These are phyloP conservation scores for Oryzias melastigma DNA, from an alignment of 2,113 vertebrate genomes.

Conservation along the genomic window DNA sequence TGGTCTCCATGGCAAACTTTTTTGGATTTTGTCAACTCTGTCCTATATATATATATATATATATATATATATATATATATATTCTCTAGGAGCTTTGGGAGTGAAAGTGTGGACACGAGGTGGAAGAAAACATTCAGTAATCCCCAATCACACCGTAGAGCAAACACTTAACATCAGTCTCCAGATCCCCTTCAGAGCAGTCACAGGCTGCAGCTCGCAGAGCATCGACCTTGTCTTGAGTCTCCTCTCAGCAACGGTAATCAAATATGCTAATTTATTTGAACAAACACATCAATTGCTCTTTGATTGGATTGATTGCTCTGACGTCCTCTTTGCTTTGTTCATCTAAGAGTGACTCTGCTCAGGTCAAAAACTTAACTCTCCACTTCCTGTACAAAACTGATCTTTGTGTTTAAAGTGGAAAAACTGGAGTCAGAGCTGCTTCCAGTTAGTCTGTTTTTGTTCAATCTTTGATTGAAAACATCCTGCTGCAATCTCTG, in stretches of 20 bases:
- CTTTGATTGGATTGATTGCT: conserved; percentile 20
- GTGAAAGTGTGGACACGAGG: background rate
- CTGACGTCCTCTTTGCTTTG: too few relatives aligned
- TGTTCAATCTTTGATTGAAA: too few relatives aligned
- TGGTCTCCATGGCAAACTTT: background rate
- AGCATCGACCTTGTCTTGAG: conserved; percentile 6
- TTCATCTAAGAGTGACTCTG: too few relatives aligned
- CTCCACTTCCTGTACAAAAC: too few relatives aligned
- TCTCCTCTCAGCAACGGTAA: conserved; percentile 14
- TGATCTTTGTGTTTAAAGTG: too few relatives aligned
- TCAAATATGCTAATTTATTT: conserved; percentile 10
- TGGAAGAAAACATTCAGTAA: background rate
- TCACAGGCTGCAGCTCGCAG: background rate
- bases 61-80: background rate
- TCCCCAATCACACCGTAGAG: background rate
- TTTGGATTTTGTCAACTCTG: background rate
- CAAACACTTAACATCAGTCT: too few relatives aligned
- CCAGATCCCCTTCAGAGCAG: too few relatives aligned
- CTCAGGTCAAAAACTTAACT: too few relatives aligned
- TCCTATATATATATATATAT: background rate
- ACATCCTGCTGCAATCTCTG: too few relatives aligned
- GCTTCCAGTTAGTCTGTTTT: too few relatives aligned
- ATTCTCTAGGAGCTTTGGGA: background rate
- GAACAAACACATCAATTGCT: conserved; percentile 28
- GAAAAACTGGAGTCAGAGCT: too few relatives aligned